These are phyloP conservation scores for Corythornis madagascariensis DNA, from an alignment of 2,113 vertebrate species.

Conservation along the genomic window DNA sequence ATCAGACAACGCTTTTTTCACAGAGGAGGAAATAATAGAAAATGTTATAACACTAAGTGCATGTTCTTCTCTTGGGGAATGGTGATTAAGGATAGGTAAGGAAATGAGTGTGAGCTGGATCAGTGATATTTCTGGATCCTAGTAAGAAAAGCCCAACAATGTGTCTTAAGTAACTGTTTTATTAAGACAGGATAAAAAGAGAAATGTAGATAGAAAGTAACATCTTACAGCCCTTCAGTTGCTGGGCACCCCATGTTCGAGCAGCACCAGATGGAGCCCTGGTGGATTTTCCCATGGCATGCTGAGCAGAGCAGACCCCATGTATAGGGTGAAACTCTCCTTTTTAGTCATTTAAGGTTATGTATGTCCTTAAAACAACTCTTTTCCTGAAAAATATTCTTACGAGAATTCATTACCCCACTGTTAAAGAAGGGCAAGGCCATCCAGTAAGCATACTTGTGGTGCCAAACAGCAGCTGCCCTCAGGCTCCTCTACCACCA, in stretches of 20 bases:
- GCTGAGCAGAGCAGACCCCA: accelerated
- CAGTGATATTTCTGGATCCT: not conserved
- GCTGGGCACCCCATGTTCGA: accelerated
- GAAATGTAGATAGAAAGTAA: not conserved
- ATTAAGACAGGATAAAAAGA: not conserved
- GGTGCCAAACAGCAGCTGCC: not conserved
- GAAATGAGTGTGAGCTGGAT: not conserved
- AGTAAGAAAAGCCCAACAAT: not conserved
- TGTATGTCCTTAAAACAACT: not conserved
- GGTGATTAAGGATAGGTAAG: not conserved
- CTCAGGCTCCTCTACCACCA: accelerated
- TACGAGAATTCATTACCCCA: not conserved
- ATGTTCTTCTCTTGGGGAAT: accelerated
- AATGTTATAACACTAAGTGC: not conserved
- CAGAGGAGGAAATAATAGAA: not conserved
- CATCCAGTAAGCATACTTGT: accelerated
- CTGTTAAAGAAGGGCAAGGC: not conserved
- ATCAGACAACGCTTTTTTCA: not conserved
- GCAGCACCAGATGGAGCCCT: accelerated
- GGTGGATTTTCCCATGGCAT: not conserved
- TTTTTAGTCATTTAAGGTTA: not conserved
- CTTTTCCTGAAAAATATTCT: not conserved
- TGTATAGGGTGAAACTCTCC: accelerated
- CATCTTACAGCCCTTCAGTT: not conserved
- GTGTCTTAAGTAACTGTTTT: not conserved